Evolutionary conservation across 2,113 vertebrate genomes (phyloP).

Genomic region (Anser cygnoides): DNA sequence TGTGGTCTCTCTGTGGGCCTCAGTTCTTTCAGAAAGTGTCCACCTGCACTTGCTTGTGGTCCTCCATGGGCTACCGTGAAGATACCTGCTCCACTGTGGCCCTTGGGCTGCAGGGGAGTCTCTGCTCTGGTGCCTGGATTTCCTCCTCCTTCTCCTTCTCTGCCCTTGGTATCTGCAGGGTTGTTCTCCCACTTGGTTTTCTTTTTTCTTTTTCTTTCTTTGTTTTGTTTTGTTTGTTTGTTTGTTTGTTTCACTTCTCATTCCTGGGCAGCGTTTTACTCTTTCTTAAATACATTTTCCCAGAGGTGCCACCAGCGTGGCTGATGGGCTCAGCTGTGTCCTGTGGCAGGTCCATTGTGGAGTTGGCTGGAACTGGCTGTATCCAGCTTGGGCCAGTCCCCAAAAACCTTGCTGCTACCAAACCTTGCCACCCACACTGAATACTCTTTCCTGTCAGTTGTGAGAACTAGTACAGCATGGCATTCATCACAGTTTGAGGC

Average conservation of each 20-base stretch:
- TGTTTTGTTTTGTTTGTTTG: too few relatives aligned
- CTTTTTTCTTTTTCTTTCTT: background rate
- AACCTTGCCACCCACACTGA: background rate
- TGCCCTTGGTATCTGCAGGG: background rate
- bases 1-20: background rate
- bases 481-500: background rate
- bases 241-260: background rate
- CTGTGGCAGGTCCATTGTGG: background rate
- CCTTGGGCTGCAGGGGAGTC: background rate
- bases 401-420: background rate
- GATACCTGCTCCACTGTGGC: background rate
- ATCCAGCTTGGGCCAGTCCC: background rate
- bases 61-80: fast-evolving
- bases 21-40: background rate
- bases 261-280: background rate
- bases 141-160: background rate
- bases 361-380: background rate
- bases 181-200: background rate
- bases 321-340: background rate
- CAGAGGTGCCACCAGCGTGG: background rate
- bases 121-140: background rate
- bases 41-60: fast-evolving
- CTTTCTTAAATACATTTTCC: background rate
- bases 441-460: background rate
- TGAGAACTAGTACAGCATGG: background rate